Percentiles rank a stretch among this genome's conserved stretches.
phyloP scores from a whole-genome alignment of 2,888 invertebrate genomes.

The Pollenia angustigena region DNA sequence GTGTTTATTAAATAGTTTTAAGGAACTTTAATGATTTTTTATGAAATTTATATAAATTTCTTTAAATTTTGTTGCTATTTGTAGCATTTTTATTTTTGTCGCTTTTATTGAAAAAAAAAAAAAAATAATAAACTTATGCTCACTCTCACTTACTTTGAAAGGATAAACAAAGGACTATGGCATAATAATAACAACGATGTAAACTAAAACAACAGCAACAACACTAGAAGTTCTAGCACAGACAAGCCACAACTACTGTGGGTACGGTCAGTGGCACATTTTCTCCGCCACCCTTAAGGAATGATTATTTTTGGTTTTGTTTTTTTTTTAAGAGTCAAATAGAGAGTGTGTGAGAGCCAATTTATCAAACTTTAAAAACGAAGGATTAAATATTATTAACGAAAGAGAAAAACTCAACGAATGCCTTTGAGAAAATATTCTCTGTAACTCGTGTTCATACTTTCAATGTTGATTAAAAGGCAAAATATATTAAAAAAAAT shows the following conservation, averaged over 20 bases:
- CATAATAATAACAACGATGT: slow-evolving; percentile 36
- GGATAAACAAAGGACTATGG: slow-evolving; percentile 65
- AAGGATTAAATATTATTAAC: slow-evolving; percentile 24
- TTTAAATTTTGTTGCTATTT: slow-evolving; percentile 20
- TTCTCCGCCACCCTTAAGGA: slow-evolving; percentile 74
- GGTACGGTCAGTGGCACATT: slow-evolving; percentile 76
- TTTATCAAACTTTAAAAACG: slow-evolving; percentile 8
- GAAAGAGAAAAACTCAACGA: slow-evolving; percentile 68
- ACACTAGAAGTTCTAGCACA: slow-evolving; percentile 48
- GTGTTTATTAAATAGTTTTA: slow-evolving; percentile 21
- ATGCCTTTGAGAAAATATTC: slow-evolving; percentile 63
- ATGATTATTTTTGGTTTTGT: slow-evolving; percentile 17
- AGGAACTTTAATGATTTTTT: slow-evolving; percentile 52
- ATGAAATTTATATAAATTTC: neutral
- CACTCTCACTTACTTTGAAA: slow-evolving; percentile 39
- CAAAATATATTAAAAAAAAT: slow-evolving; percentile 51
- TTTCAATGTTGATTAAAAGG: slow-evolving; percentile 66
- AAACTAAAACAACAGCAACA: slow-evolving; percentile 34
- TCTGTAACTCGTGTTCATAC: slow-evolving; percentile 72
- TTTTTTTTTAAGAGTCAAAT: neutral
- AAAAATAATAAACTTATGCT: neutral
- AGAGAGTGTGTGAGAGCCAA: slow-evolving; percentile 11
- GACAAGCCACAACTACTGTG: slow-evolving; percentile 75
- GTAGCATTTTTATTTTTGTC: slow-evolving; percentile 28
- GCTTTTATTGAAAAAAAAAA: neutral